Base-by-base conservation (phyloP, 2,797 vertebrate genomes). In the Phoeniculus purpureus region DNA sequence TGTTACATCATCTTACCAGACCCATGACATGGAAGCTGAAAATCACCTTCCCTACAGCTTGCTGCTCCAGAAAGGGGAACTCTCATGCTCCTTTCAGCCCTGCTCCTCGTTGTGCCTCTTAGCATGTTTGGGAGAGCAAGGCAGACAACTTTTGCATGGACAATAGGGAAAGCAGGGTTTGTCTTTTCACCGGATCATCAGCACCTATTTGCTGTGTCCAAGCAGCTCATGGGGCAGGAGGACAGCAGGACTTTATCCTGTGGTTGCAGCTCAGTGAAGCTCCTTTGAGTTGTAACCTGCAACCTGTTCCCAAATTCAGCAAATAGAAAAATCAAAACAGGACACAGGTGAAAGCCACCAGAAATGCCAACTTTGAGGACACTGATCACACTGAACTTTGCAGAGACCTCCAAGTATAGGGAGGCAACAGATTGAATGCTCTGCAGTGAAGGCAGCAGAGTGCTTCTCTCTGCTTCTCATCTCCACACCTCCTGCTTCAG, bases 91-190 rank as follows among this genome's bases (percentile, higher is more conserved):
- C 56, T 40, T 67, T 29, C 81, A 84, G 72, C 61, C 32, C 60
- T 1, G 1, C 21, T 82, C 27, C 47, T 51, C 26, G 19, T 9
- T 1, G 11, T 10, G 48, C 27, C 13, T 54, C 48, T 73, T 2
- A 0, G 32, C 1, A 1, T 11, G 48, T 50, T 47, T 4, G 1
- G 60, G 43, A 25, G 37, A 61, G 23, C 14, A 62, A 4, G 43
- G 54, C 68, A 45, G 75, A 37, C 6, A 8, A 27, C 0, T 0
- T 0, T 22, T 18, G 27, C 15, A 10, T 5, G 58, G 27, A 6
- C 1, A 40, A 50, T 0, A 9, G 48, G 47, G 62, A 74, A 3
- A 82, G 23, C 43, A 21, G 58, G 15, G 14, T 7, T 55, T 79
- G 45, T 47, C 37, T 65, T 47, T 26, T 12, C 73, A 18, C 29